phyloP scores from a whole-genome alignment of 2,888 invertebrate genomes.

The Entomobrya multifasciata region DNA sequence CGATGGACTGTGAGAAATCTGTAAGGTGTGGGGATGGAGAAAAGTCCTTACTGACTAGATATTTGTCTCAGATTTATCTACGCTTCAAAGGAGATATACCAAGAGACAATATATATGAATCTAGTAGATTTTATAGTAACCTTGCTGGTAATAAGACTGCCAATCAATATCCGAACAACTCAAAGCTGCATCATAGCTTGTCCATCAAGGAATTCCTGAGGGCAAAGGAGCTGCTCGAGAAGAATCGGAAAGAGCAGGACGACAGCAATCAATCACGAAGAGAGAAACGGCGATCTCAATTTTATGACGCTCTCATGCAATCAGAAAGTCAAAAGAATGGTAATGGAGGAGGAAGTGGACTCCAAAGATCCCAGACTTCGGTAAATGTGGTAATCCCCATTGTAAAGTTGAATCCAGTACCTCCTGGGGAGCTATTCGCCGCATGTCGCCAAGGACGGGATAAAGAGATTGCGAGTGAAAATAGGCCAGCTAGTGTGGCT shows the following conservation, averaged over 20 bases:
- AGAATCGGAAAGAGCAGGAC: constrained; percentile 59
- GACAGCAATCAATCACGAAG: constrained; percentile 63
- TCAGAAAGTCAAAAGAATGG: constrained; percentile 52
- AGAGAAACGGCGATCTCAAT: constrained; percentile 71
- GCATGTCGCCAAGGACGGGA: constrained; percentile 73
- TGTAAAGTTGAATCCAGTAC: constrained; percentile 73
- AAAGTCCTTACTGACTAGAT: constrained; percentile 61
- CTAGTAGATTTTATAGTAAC: not conserved
- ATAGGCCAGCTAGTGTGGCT: constrained; percentile 46
- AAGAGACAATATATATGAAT: constrained; percentile 45
- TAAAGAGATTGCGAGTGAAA: constrained; percentile 58
- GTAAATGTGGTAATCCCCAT: constrained; percentile 72
- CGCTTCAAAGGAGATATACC: constrained; percentile 76
- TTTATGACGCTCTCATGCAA: constrained; percentile 72
- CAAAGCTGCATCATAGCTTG: constrained; percentile 70
- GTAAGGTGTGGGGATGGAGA: constrained; percentile 60
- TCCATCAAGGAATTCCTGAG: constrained; percentile 70
- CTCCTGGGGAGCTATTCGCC: constrained; percentile 72
- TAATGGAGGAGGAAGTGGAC: constrained; percentile 23
- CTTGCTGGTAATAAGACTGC: not conserved
- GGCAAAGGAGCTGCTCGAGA: constrained; percentile 67
- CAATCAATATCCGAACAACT: constrained; percentile 68
- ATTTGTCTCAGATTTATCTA: constrained; percentile 74
- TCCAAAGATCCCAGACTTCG: constrained; percentile 66
- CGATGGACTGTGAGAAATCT: constrained; percentile 64